These are phyloP conservation scores for Danionella dracula DNA, from an alignment of 2,797 vertebrate genomes.

Conservation along the genomic window DNA sequence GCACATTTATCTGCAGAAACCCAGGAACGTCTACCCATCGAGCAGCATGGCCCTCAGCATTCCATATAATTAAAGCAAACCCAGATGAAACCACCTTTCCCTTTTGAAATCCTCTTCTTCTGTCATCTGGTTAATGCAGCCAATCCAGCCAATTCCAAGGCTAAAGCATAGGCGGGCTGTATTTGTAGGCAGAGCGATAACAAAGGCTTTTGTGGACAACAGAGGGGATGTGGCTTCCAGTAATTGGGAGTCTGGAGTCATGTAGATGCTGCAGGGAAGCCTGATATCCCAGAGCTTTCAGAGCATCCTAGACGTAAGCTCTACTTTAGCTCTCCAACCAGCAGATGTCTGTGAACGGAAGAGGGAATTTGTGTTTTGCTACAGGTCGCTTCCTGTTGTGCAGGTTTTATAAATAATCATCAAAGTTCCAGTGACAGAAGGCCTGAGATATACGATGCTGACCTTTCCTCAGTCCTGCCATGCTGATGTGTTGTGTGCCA, in stretches of 20 bases:
- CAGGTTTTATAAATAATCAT: slow-evolving; percentile 55
- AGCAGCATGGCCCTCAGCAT: slow-evolving; percentile 45
- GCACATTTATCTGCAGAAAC: slow-evolving; percentile 61
- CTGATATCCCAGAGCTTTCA: slow-evolving; percentile 46
- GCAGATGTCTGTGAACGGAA: not conserved
- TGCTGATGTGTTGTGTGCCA: slow-evolving; percentile 46
- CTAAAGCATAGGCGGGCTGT: slow-evolving; percentile 46
- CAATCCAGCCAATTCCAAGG: slow-evolving; percentile 56
- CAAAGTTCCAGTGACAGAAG: slow-evolving; percentile 54
- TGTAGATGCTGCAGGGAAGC: slow-evolving; percentile 52
- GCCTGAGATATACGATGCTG: slow-evolving; percentile 62
- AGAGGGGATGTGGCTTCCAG: slow-evolving; percentile 54
- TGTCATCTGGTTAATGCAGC: slow-evolving; percentile 61
- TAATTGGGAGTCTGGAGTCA: slow-evolving; percentile 64
- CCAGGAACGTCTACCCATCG: slow-evolving; percentile 50
- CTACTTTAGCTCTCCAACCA: not conserved
- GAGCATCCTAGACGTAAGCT: slow-evolving; percentile 1
- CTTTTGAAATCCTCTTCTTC: slow-evolving; percentile 59
- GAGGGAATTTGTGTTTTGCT: slow-evolving; percentile 9
- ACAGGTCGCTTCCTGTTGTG: slow-evolving; percentile 18
- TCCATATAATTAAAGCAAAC: slow-evolving; percentile 67
- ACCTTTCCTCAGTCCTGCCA: slow-evolving; percentile 63
- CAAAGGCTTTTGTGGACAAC: slow-evolving; percentile 65
- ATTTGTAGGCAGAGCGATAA: slow-evolving; percentile 66
- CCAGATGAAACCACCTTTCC: slow-evolving; percentile 58